phyloP scores from a whole-genome alignment of 2,888 invertebrate species.

The Theretra japonica region DNA sequence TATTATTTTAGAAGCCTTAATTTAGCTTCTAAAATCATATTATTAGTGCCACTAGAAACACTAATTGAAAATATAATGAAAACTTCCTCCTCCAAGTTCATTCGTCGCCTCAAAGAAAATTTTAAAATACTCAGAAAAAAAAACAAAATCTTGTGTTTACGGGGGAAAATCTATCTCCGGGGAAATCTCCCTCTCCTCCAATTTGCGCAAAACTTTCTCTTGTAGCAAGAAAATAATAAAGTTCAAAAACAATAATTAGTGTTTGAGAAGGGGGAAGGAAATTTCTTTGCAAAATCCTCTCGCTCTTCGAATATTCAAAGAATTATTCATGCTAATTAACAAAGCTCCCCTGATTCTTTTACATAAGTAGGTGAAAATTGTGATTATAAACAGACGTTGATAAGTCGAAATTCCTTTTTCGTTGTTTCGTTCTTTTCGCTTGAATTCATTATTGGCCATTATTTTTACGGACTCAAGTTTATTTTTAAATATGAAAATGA shows the following conservation, averaged over 20 bases:
- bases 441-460: not conserved
- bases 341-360: slow-evolving; percentile 11
- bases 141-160: slow-evolving; percentile 27
- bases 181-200: slow-evolving; percentile 31
- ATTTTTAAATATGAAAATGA: not conserved
- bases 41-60: not conserved
- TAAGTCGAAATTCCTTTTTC: not conserved
- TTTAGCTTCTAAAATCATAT: too few relatives aligned
- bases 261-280: slow-evolving; percentile 20
- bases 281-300: slow-evolving; percentile 3
- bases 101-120: slow-evolving; percentile 19
- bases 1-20: too few relatives aligned
- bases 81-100: slow-evolving; percentile 11
- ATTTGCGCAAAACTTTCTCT: slow-evolving; percentile 27
- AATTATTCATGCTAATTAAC: slow-evolving; percentile 26
- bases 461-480: not conserved
- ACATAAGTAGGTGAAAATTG: slow-evolving; percentile 18
- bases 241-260: slow-evolving; percentile 31
- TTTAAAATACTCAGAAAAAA: slow-evolving; percentile 12
- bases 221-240: slow-evolving; percentile 29
- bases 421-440: not conserved
- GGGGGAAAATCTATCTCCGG: slow-evolving; percentile 29
- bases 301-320: slow-evolving; percentile 13
- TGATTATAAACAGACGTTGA: slow-evolving; percentile 19
- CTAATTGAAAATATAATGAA: not conserved